phyloP scores from a whole-genome alignment of 2,888 invertebrate genomes.

The Sarcophaga rosellei region DNA sequence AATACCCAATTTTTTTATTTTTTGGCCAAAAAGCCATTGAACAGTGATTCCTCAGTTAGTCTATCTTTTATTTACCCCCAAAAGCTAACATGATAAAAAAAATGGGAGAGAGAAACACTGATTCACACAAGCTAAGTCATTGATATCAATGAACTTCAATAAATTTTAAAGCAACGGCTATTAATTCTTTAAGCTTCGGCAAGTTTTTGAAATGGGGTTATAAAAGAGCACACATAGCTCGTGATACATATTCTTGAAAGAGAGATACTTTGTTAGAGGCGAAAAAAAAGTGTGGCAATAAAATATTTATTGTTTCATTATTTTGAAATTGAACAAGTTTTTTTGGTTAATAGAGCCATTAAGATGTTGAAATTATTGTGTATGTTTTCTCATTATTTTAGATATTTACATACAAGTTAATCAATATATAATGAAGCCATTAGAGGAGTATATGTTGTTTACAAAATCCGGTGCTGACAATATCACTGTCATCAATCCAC shows the following conservation, averaged over 20 bases:
- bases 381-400: slow-evolving; percentile 77
- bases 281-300: too few species aligned
- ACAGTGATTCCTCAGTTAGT: not conserved
- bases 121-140: slow-evolving; percentile 36
- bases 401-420: slow-evolving; percentile 94
- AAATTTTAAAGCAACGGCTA: slow-evolving; percentile 72
- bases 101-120: not conserved
- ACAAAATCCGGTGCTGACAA: slow-evolving; percentile 91
- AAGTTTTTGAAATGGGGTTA: slow-evolving; percentile 72
- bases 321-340: too few species aligned
- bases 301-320: too few species aligned
- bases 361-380: too few species aligned
- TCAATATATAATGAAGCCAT: slow-evolving; percentile 90
- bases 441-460: slow-evolving; percentile 96
- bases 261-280: not conserved
- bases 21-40: not conserved
- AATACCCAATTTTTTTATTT: not conserved
- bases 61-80: not conserved
- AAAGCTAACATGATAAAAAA: not conserved
- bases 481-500: slow-evolving; percentile 92
- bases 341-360: too few species aligned
- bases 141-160: slow-evolving; percentile 63
- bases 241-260: not conserved
- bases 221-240: not conserved
- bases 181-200: slow-evolving; percentile 76